Conservation (phyloP, 2,797 vertebrate species). For the Dicrostonyx torquatus region DNA sequence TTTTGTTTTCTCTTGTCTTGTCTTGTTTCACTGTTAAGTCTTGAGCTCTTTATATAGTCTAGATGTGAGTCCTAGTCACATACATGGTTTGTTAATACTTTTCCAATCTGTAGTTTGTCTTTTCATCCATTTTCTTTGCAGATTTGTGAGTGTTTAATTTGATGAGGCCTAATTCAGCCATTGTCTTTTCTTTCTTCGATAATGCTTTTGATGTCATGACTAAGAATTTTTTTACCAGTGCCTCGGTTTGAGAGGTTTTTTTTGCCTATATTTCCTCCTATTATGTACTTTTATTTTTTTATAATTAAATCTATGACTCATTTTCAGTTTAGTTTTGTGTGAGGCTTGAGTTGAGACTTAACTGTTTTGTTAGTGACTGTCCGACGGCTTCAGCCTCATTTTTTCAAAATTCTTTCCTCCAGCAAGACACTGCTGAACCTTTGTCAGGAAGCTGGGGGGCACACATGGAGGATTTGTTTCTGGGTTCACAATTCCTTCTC, state of each 20-base stretch:
- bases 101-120: constrained; percentile 46
- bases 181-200: constrained; percentile 31
- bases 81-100: constrained; percentile 60
- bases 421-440: background rate
- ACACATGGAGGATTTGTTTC: constrained; percentile 24
- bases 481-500: background rate
- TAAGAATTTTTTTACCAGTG: constrained; percentile 45
- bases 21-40: constrained; percentile 64
- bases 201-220: constrained; percentile 1
- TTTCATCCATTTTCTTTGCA: constrained; percentile 57
- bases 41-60: constrained; percentile 65
- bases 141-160: constrained; percentile 45
- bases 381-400: background rate
- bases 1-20: constrained; percentile 57
- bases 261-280: constrained; percentile 45
- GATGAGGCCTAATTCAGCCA: constrained; percentile 43
- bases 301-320: constrained; percentile 39
- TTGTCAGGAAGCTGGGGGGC: constrained; percentile 14
- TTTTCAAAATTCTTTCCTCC: constrained; percentile 39
- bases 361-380: constrained; percentile 11
- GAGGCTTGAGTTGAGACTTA: background rate
- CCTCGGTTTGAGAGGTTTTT: background rate
- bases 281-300: constrained; percentile 43
- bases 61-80: constrained; percentile 44
- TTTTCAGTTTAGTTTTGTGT: constrained; percentile 38